A percentile compares a stretch with the other conserved stretches of the same genome.
Evolutionary conservation across 2,113 vertebrate species (phyloP).

Genomic region (Thymallus thymallus): DNA sequence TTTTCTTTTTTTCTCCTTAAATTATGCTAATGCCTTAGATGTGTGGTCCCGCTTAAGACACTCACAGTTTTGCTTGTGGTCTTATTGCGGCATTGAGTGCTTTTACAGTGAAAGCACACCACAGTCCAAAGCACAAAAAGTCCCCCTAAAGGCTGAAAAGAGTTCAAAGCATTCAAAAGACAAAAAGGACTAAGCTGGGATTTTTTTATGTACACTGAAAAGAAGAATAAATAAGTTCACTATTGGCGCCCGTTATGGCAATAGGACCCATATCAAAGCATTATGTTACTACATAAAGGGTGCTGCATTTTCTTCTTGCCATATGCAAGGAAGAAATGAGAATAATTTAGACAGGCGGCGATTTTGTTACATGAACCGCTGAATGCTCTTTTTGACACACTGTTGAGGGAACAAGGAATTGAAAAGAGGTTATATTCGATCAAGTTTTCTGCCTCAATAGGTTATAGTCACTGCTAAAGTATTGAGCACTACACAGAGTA

Average conservation of each 20-base stretch:
- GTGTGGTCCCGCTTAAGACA: conserved; percentile 99
- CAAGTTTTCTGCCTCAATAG: conserved; percentile 99
- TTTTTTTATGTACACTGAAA: conserved; percentile 99
- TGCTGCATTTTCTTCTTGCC: conserved; percentile 79
- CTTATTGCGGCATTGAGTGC: conserved; percentile 95
- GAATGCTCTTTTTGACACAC: conserved; percentile 99
- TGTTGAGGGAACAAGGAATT: conserved; percentile 97
- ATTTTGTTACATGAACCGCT: conserved; percentile 91
- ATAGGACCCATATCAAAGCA: conserved; percentile 92
- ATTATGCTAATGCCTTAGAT: conserved; percentile 98
- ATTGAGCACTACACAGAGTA: conserved; percentile 88
- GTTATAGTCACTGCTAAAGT: conserved; percentile 96
- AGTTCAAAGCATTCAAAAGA: conserved; percentile 99
- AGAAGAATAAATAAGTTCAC: conserved; percentile 98
- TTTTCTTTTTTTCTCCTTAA: conserved; percentile 77
- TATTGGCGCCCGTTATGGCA: conserved; percentile 93
- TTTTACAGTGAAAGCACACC: conserved; percentile 99
- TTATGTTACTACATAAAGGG: conserved; percentile 84
- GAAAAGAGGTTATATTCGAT: conserved; percentile 97
- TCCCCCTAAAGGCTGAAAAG: conserved; percentile 96
- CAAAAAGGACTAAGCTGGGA: conserved; percentile 99
- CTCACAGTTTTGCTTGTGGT: conserved; percentile 98
- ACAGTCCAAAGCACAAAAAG: conserved; percentile 95
- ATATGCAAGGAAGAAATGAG: conserved; percentile 87
- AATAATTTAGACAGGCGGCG: conserved; percentile 82